phyloP scores from a whole-genome alignment of 2,797 vertebrate genomes.

The Characodon lateralis region DNA sequence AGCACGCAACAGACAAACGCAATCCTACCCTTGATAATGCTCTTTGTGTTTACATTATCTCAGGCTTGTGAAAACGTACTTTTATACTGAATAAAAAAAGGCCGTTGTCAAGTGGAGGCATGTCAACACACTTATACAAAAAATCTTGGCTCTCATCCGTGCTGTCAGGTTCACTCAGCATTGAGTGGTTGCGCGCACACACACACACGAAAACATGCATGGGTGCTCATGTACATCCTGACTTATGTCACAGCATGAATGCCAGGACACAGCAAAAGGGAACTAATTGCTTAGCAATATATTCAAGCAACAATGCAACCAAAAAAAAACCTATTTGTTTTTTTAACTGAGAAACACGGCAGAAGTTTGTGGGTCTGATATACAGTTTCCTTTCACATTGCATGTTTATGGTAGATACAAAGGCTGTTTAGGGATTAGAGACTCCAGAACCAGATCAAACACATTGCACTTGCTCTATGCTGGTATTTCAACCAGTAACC shows the following conservation, averaged over 20 bases:
- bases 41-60: slow-evolving; percentile 54
- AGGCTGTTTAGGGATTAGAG: slow-evolving; percentile 70
- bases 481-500: neutral
- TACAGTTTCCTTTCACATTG: slow-evolving; percentile 35
- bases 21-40: slow-evolving; percentile 45
- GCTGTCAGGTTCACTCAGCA: slow-evolving; percentile 62
- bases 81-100: slow-evolving; percentile 58
- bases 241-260: slow-evolving; percentile 76
- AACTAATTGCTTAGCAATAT: slow-evolving; percentile 37
- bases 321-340: slow-evolving; percentile 19
- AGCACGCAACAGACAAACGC: slow-evolving; percentile 31
- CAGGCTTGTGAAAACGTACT: slow-evolving; percentile 59
- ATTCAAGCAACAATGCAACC: neutral
- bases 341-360: slow-evolving; percentile 2
- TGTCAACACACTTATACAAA: slow-evolving; percentile 64
- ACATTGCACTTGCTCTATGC: neutral
- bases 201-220: slow-evolving; percentile 39
- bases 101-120: slow-evolving; percentile 73
- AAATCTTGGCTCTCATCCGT: slow-evolving; percentile 52
- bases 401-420: slow-evolving; percentile 74
- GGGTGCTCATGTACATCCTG: slow-evolving; percentile 39
- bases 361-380: slow-evolving; percentile 20
- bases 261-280: slow-evolving; percentile 49
- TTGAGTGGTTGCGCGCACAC: slow-evolving; percentile 22
- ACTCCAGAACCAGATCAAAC: slow-evolving; percentile 63